A percentile compares a stretch with the other conserved stretches of the same genome.
These are phyloP conservation scores for Aleiodes leptofemur DNA, from an alignment of 2,888 invertebrate species.

Conservation along the genomic window DNA sequence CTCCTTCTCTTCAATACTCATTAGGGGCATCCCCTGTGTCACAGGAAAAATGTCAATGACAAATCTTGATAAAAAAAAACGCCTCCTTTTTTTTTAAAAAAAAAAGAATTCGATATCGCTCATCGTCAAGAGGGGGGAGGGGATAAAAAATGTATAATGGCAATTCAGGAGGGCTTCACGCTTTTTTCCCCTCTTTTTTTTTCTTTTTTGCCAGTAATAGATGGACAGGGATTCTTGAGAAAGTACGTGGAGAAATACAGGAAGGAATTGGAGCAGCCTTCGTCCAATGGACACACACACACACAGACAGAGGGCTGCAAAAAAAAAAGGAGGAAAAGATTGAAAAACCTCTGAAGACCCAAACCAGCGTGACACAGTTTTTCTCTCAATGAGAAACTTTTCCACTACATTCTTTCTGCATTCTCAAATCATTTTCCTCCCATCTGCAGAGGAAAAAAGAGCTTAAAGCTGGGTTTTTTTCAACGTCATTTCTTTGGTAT, in stretches of 20 bases:
- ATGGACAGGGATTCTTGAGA: constrained; percentile 15
- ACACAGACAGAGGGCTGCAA: background rate
- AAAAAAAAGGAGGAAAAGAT: background rate
- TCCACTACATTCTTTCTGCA: constrained; percentile 33
- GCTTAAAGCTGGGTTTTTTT: constrained; percentile 12
- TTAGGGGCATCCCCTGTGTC: background rate
- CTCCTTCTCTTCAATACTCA: background rate
- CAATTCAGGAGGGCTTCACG: background rate
- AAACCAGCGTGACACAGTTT: constrained; percentile 16
- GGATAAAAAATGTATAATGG: background rate
- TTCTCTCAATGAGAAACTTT: constrained; percentile 43
- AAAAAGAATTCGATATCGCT: constrained; percentile 4
- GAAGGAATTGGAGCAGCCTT: constrained; percentile 44
- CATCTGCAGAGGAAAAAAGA: too few relatives aligned
- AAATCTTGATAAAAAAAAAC: constrained; percentile 18
- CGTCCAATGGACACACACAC: constrained; percentile 40
- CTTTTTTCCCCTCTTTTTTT: too few relatives aligned
- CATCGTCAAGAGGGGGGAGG: background rate
- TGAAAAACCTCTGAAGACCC: constrained; percentile 44
- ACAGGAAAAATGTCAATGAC: constrained; percentile 12
- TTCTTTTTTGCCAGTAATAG: background rate
- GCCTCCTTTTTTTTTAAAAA: background rate
- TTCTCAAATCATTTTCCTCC: constrained; percentile 12
- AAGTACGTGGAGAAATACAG: constrained; percentile 44
- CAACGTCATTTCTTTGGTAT: constrained; percentile 15